phyloP scores from a whole-genome alignment of 2,113 vertebrate genomes.

The Ophiodon elongatus region DNA sequence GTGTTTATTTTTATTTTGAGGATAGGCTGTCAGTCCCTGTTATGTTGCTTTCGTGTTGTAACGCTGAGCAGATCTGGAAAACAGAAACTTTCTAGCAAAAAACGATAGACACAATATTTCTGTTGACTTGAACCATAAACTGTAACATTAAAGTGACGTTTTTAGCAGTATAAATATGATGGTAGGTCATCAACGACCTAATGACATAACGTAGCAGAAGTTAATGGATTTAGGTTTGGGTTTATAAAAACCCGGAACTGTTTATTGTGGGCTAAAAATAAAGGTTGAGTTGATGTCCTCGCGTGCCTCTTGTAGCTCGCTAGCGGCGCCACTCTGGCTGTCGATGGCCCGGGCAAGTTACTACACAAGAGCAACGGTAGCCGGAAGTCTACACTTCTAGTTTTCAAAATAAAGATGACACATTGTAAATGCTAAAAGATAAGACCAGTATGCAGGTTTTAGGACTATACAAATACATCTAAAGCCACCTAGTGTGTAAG shows the following conservation, averaged over 20 bases:
- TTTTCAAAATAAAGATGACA: slow-evolving; percentile 35
- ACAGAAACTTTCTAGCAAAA: neutral
- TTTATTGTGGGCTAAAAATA: neutral
- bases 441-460: neutral
- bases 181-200: slow-evolving; percentile 2
- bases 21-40: neutral
- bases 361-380: neutral
- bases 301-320: neutral
- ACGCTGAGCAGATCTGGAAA: neutral
- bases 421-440: no score
- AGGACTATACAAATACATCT: neutral
- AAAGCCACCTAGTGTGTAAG: neutral
- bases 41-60: neutral
- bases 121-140: slow-evolving; percentile 13
- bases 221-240: fast-evolving
- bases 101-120: neutral
- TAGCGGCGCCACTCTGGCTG: slow-evolving; percentile 73
- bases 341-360: slow-evolving; percentile 17
- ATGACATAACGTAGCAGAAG: fast-evolving
- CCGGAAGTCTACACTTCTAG: neutral
- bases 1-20: neutral
- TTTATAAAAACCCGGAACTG: neutral
- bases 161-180: neutral
- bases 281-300: slow-evolving; percentile 6
- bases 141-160: neutral